Conservation (phyloP, 2,888 invertebrate species). For the Dorcus hopei region DNA sequence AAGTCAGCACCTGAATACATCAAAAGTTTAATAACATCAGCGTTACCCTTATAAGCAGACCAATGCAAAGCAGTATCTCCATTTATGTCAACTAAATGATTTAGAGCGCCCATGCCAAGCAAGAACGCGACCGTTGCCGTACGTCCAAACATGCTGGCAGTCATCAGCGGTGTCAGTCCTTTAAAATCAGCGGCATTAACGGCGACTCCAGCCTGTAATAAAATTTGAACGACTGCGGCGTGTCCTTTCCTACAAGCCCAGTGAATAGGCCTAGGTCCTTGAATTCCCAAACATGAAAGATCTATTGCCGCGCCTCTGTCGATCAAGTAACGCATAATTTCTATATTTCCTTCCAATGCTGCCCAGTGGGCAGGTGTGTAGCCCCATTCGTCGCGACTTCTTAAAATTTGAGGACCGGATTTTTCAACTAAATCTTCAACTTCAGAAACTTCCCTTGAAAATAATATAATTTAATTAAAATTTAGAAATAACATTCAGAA, state of each 20-base stretch:
- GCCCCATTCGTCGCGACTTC: conserved; percentile 85
- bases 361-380: conserved; percentile 94
- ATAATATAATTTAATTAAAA: background rate
- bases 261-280: conserved; percentile 88
- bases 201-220: conserved; percentile 77
- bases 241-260: conserved; percentile 94
- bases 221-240: conserved; percentile 79
- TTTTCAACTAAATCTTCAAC: conserved; percentile 82
- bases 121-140: conserved; percentile 87
- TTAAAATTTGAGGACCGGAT: conserved; percentile 71
- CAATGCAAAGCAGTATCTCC: conserved; percentile 92
- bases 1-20: conserved; percentile 90
- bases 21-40: conserved; percentile 80
- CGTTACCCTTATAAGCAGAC: conserved; percentile 92
- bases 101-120: conserved; percentile 83
- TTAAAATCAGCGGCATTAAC: conserved; percentile 90
- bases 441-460: conserved; percentile 72
- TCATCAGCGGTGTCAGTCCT: conserved; percentile 84
- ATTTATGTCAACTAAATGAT: conserved; percentile 84
- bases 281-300: conserved; percentile 80
- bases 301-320: conserved; percentile 82
- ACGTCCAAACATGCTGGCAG: conserved; percentile 90
- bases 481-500: background rate
- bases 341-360: conserved; percentile 85
- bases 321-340: conserved; percentile 82